These are phyloP conservation scores for Platycheirus rosarum DNA, from an alignment of 2,888 invertebrate genomes.

Conservation along the genomic window DNA sequence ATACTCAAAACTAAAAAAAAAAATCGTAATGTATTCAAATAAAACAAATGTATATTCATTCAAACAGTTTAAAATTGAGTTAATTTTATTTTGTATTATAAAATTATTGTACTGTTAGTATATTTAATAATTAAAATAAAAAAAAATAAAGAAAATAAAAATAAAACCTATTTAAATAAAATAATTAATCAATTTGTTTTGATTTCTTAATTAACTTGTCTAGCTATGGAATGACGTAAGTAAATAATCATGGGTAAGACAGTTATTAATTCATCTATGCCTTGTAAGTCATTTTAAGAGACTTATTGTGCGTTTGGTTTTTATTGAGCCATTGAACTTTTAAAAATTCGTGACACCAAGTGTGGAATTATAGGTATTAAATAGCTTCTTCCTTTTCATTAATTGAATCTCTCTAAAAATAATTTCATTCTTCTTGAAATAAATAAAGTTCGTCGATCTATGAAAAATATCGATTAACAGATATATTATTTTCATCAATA, in stretches of 20 bases:
- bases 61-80: constrained; percentile 34
- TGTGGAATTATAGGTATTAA: no score
- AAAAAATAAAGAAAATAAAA: constrained; percentile 29
- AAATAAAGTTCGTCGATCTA: no score
- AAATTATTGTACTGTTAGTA: constrained; percentile 68
- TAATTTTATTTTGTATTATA: constrained; percentile 58
- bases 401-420: no score
- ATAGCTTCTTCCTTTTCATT: no score
- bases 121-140: constrained; percentile 26
- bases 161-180: constrained; percentile 64
- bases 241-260: constrained; percentile 33
- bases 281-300: constrained; percentile 13
- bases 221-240: neutral
- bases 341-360: no score
- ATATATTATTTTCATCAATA: no score
- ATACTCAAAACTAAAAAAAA: constrained; percentile 39
- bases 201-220: constrained; percentile 13
- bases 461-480: no score
- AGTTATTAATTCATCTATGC: constrained; percentile 38
- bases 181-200: constrained; percentile 51
- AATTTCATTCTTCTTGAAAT: no score
- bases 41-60: constrained; percentile 67
- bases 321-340: no score
- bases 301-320: no score
- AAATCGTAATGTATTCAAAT: constrained; percentile 18